These are phyloP conservation scores for Odontophorus gujanensis DNA, from an alignment of 2,113 vertebrate genomes.

Conservation along the genomic window DNA sequence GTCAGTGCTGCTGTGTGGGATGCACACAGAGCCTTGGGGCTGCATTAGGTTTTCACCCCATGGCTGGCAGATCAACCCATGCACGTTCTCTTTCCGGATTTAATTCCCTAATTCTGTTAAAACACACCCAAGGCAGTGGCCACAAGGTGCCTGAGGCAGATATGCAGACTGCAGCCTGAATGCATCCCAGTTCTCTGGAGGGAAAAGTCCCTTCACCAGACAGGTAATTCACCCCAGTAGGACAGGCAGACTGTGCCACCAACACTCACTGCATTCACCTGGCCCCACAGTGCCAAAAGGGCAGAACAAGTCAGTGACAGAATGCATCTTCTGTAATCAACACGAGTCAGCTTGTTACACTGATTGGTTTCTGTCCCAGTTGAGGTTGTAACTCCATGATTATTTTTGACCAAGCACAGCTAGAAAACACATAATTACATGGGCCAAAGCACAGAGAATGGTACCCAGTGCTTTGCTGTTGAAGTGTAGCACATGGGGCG, in stretches of 20 bases:
- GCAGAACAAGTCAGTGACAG: neutral
- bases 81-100: neutral
- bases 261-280: fast-evolving
- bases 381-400: neutral
- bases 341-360: neutral
- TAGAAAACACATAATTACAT: neutral
- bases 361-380: neutral
- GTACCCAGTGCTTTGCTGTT: neutral
- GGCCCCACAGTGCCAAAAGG: fast-evolving
- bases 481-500: neutral
- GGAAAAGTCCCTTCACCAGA: neutral
- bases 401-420: neutral
- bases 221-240: neutral
- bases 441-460: neutral
- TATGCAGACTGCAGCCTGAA: neutral
- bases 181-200: neutral
- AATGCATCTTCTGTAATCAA: neutral
- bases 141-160: neutral
- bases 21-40: neutral
- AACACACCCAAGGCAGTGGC: neutral
- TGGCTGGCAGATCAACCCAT: neutral
- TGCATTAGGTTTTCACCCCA: neutral
- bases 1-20: neutral
- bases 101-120: neutral
- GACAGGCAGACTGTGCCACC: neutral